Evolutionary conservation across 2,797 vertebrate genomes (phyloP), one percentile per base, ranked within the genome.

Genomic region (Gallinago stenura): DNA sequence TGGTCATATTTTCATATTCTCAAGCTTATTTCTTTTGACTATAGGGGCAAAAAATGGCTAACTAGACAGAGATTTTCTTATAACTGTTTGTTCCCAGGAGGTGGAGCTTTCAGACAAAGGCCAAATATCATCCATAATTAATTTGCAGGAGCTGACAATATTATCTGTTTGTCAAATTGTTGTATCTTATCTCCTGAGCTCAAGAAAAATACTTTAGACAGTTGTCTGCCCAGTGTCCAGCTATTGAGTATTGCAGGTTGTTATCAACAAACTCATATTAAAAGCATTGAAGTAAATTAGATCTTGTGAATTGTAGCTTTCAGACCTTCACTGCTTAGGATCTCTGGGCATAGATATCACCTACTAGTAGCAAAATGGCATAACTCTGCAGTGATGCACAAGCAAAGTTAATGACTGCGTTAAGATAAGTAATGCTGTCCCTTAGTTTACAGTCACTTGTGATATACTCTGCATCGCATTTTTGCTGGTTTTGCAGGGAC

Each of bases 91-190:
- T 65, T 96, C 35, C 61, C 51, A 88, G 46, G 88, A 84, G 48
- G 22, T 76, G 10, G 3, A 82, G 48, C 60, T 89, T 93, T 92
- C 46, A 90, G 78, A 77, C n/a, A 80, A 93, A 90, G 84, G 70
- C n/a, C 62, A 82, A 22, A 50, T 80, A 66, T 76, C 8, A 89
- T 79, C 45, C 45, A 13, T 87, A 95, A 96, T 95, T 93, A 71
- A 91, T 90, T 69, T 79, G 43, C 90, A 33, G 33, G 60, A 87
- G 39, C 56, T 68, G 81, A 70, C 81, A 70, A 26, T 86, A 70
- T 70, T 83, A 68, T 71, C 33, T 79, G 4, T 75, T 82, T 87
- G 66, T 76, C 68, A 82, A 48, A 95, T 72, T 89, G 57, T 68
- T 89, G 26, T 79, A 33, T 73, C 50, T 87, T 73, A 73, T 73